Evolutionary conservation across 2,888 invertebrate genomes (phyloP).

Genomic region (Cremastinae sp.): DNA sequence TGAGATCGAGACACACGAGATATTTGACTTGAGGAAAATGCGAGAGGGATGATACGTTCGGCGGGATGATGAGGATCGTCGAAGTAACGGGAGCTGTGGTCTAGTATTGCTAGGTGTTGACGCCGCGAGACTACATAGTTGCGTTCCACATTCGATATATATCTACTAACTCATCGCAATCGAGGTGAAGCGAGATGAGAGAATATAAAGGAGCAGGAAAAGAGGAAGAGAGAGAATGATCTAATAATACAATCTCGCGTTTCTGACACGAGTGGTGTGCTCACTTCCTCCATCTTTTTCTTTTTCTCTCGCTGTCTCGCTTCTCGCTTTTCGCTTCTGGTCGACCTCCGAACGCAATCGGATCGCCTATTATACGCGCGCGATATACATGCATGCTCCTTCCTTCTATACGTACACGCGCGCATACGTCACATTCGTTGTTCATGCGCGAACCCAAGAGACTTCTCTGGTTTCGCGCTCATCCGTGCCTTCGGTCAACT

Average conservation of each 20-base stretch:
- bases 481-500: constrained; percentile 42
- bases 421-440: constrained; percentile 43
- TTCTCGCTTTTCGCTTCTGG: constrained; percentile 32
- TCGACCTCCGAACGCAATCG: constrained; percentile 69
- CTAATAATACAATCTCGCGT: constrained; percentile 76
- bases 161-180: too few species aligned
- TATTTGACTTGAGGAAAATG: too few species aligned
- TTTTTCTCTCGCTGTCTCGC: constrained; percentile 29
- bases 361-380: constrained; percentile 66
- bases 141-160: constrained; percentile 4
- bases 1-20: too few species aligned
- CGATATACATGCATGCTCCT: not conserved
- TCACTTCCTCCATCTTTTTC: too few species aligned
- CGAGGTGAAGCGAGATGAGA: constrained; percentile 35
- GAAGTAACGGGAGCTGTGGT: constrained; percentile 46
- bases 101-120: constrained; percentile 24
- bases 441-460: constrained; percentile 17
- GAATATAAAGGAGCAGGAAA: too few species aligned
- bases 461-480: constrained; percentile 31
- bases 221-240: constrained; percentile 58
- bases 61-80: constrained; percentile 1
- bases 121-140: constrained; percentile 13
- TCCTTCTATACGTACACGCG: constrained; percentile 22
- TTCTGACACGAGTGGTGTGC: constrained; percentile 72
- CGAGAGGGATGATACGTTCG: too few species aligned